phyloP scores from a whole-genome alignment of 2,888 invertebrate species.

The Panopea generosa region DNA sequence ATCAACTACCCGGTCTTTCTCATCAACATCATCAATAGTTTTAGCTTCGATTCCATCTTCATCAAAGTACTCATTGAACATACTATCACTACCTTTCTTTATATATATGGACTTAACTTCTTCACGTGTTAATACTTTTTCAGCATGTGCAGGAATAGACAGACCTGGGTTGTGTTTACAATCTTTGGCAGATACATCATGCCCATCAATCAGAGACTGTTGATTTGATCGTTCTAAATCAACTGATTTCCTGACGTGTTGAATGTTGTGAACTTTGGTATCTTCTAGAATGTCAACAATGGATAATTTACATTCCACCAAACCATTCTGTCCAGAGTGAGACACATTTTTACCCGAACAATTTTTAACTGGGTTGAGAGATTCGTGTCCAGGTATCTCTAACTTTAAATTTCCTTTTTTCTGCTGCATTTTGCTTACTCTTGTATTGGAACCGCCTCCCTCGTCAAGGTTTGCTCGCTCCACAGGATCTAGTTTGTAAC shows the following conservation, averaged over 20 bases:
- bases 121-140: slow-evolving; percentile 59
- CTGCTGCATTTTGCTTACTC: background rate
- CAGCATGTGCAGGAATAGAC: slow-evolving; percentile 25
- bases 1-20: slow-evolving; percentile 65
- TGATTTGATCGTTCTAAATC: background rate
- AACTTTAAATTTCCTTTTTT: slow-evolving; percentile 22
- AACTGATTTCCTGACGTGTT: slow-evolving; percentile 60
- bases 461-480: background rate
- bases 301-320: slow-evolving; percentile 68
- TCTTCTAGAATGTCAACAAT: slow-evolving; percentile 66
- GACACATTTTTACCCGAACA: slow-evolving; percentile 26
- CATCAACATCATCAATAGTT: slow-evolving; percentile 76
- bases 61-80: slow-evolving; percentile 82
- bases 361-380: background rate
- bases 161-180: background rate
- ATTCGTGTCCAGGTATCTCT: slow-evolving; percentile 9
- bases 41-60: slow-evolving; percentile 69
- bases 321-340: background rate
- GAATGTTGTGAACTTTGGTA: slow-evolving; percentile 64
- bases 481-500: background rate
- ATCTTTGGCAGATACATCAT: background rate
- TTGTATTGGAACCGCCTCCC: background rate
- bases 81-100: slow-evolving; percentile 76
- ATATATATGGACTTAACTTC: slow-evolving; percentile 68
- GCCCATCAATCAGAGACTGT: background rate